Conservation (phyloP, 2,888 invertebrate species). For the Patella depressa region DNA sequence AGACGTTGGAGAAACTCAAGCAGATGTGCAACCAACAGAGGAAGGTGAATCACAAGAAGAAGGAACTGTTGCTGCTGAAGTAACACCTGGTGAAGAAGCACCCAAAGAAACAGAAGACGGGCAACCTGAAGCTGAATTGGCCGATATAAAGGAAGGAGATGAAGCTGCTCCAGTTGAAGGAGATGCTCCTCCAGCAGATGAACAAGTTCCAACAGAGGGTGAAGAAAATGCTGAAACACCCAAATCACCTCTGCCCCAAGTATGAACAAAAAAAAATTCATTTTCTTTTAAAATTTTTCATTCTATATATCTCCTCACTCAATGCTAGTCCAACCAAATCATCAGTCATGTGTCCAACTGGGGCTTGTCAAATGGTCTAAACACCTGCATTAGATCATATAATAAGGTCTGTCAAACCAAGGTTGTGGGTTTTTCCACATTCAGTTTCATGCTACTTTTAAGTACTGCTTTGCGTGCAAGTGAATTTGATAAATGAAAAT, state of each 20-base stretch:
- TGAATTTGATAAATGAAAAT: no score
- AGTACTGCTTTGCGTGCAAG: no score
- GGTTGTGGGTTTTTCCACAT: no score
- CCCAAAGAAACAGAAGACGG: slow-evolving; percentile 24
- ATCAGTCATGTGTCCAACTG: no score
- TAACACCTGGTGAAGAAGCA: slow-evolving; percentile 30
- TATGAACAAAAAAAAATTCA: neutral
- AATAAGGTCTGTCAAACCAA: no score
- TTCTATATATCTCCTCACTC: no score
- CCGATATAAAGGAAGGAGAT: slow-evolving; percentile 28
- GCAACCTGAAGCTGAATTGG: slow-evolving; percentile 26
- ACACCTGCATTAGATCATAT: no score
- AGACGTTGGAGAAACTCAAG: slow-evolving; percentile 26
- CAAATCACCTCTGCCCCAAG: slow-evolving; percentile 33
- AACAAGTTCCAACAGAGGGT: slow-evolving; percentile 18
- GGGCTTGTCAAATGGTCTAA: no score
- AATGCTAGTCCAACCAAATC: no score
- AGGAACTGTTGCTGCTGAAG: slow-evolving; percentile 26
- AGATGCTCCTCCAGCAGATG: slow-evolving; percentile 34
- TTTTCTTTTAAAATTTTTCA: no score
- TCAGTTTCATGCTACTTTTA: no score
- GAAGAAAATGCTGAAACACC: slow-evolving; percentile 33
- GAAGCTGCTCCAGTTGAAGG: slow-evolving; percentile 25
- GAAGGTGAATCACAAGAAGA: slow-evolving; percentile 33
- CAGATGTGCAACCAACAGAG: slow-evolving; percentile 21